Base-by-base conservation (phyloP, 2,797 vertebrate genomes). In the Oreonectes daqikongensis region DNA sequence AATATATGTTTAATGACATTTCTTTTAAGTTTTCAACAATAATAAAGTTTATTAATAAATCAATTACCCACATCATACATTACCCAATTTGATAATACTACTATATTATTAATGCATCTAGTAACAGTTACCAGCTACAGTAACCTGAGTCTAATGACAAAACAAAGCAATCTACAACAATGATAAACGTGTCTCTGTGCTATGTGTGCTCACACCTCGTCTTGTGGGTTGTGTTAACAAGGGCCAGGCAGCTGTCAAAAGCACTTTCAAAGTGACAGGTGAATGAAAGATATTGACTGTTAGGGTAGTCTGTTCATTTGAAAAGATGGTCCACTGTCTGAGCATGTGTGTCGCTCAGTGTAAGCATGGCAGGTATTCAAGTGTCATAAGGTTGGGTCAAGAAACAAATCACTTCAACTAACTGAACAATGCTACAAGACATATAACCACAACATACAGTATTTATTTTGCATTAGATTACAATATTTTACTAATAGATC, bases 361-460 rank as follows among this genome's bases (percentile, higher is more conserved):
- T 32, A 15, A 69, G 35, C 44, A 61, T 63, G 52, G 22, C 14
- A 35, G 55, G 17, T 28, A 22, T 63, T 74, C 44, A 79, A 67
- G 17, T 11, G 20, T 63, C 65, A 69, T 12, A 65, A 32, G 9
- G 22, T 11, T 28, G 9, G 22, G 38, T 53, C 64, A 52, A 50
- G 20, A 72, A 70, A 64, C 68, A 20, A 69, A 48, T 26, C 28
- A 72, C 42, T 67, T 77, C 75, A 68, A 68, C 60, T 64, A 46
- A 32, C 35, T 0, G 0, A 75, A 72, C 20, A 79, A 35, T 35
- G 18, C 17, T 65, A 18, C 12, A 32, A 40, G 32, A 57, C 44
- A 65, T 28, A 44, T 35, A 11, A 77, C 30, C 17, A 74, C 53
- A 67, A 65, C 32, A 73, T 65, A 73, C 64, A 64, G 65, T 42